Base-by-base conservation (phyloP, 2,888 invertebrate species). In the Diplolepis rosae region DNA sequence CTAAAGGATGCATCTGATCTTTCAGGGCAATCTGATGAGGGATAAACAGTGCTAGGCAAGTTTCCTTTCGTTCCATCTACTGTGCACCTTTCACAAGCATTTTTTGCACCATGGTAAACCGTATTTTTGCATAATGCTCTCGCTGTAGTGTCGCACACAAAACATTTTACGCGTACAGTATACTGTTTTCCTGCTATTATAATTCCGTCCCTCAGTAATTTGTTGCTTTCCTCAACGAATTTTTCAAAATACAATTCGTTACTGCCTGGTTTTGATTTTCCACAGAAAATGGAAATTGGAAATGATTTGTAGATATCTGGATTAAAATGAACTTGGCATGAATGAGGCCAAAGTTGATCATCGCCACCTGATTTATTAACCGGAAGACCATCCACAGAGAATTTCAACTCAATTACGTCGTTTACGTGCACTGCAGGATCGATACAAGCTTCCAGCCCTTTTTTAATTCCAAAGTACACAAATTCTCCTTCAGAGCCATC, bases 181-280 rank as follows among this genome's bases (percentile, higher is more conserved):
- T 51, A 72, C 3, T 51, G 11, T 61, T 61, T 65, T 11, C 42
- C 68, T 2, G 52, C 27, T 42, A 79, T 66, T 4, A 28, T n/a
- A 51, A 77, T 73, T 15, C 74, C 77, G 30, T 74, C 28, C 42
- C 5, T 9, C 39, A 68, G 66, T 35, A 78, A 56, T 28, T 68
- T 0, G 67, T 78, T 80, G 27, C 79, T 15, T 65, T 80, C 78
- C 18, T 65, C 15, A 11, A 80, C 66, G 48, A 78, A 76, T 66
- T 71, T 68, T 11, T 67, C 18, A 0, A 73, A 70, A 74, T 61
- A 76, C 4, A 56, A 18, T 4, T 72, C 52, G 1, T 69, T 2
- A 32, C 68, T 42, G 13, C 30, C 6, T 9, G 75, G 78, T 71
- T 78, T 78, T 15, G 65, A 22, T 7, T 48, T 50, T 7, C 75